Base-by-base conservation (phyloP, 2,888 invertebrate genomes). In the Hypercompe scribonia region DNA sequence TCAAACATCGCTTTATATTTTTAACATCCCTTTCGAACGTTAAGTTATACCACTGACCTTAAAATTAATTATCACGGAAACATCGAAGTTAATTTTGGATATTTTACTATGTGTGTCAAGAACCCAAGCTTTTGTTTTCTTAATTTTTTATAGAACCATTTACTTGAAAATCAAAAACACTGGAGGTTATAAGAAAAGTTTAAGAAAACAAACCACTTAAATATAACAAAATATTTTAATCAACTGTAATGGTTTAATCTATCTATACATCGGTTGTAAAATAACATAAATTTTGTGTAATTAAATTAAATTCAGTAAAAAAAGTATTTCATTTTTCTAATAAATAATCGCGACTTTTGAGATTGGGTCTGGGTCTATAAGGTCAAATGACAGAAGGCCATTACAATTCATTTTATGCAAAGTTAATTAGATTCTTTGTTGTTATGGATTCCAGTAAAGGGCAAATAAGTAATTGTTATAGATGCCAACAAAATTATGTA, bases 101-200 rank as follows among this genome's bases (percentile, higher is more conserved):
- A 65, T 75, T 71, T 77, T 72, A 68, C 33, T 36, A 71, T 73
- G 36, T 58, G 72, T 68, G 70, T 81, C 10, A 71, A 78, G 73
- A 71, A 58, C 34, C 58, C 70, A 36, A 36, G 70, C 54, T 68
- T 75, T 64, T 46, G 54, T 61, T 72, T 58, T 0, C 28, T 58
- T 4, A 28, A 0, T 58, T 58, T 28, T 58, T 58, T 5, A n/a
- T 10, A 54, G 7, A 50, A 21, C 54, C 28, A 11, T 13, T n/a
- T 46, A 46, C 28, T 28, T 58, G 11, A 58, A 58, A 58, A 28
- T n/a, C 21, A 1, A 24, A 39, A 42, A 65, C 28, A 65, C 3
- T 18, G 7, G n/a, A n/a, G n/a, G n/a, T n/a, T n/a, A n/a, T n/a
- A 18, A 42, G 4, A 18, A 42, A 21, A 46, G 46, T 46, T 46